These are phyloP conservation scores for Leucania comma DNA, from an alignment of 2,888 invertebrate species.

Conservation along the genomic window DNA sequence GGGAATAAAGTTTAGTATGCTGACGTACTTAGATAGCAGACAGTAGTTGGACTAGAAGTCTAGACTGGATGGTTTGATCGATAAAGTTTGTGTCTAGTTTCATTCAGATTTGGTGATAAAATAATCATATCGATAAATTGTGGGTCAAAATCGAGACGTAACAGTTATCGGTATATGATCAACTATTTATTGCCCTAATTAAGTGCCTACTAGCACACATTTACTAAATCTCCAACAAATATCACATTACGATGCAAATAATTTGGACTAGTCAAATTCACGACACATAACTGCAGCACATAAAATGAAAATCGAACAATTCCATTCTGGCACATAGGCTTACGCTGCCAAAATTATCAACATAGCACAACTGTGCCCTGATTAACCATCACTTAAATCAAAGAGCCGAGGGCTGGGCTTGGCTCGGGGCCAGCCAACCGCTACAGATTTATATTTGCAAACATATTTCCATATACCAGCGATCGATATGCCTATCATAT, in stretches of 20 bases:
- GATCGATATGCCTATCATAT: slow-evolving; percentile 65
- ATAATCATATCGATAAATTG: background rate
- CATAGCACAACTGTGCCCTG: slow-evolving; percentile 61
- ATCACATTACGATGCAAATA: slow-evolving; percentile 15
- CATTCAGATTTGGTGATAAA: background rate
- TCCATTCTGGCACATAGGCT: slow-evolving; percentile 26
- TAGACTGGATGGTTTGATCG: slow-evolving; percentile 17
- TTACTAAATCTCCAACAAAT: background rate
- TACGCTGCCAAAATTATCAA: slow-evolving; percentile 57
- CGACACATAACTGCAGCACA: slow-evolving; percentile 26
- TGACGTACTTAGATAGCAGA: slow-evolving; percentile 27
- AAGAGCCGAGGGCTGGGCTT: slow-evolving; percentile 66
- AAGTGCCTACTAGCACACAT: background rate
- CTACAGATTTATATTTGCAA: slow-evolving; percentile 79
- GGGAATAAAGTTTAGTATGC: slow-evolving; percentile 31
- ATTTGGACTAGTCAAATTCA: background rate
- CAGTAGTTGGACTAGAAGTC: slow-evolving; percentile 15
- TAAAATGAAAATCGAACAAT: slow-evolving; percentile 31
- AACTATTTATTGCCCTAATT: background rate
- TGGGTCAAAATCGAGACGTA: background rate
- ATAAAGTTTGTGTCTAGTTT: slow-evolving; percentile 6
- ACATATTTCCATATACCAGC: slow-evolving; percentile 75
- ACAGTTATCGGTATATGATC: background rate
- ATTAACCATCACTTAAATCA: slow-evolving; percentile 76
- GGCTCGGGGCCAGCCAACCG: slow-evolving; percentile 80